A percentile compares a stretch with the other conserved stretches of the same genome.
phyloP scores from a whole-genome alignment of 2,113 vertebrate species.

The Corythoichthys haematopterus region DNA sequence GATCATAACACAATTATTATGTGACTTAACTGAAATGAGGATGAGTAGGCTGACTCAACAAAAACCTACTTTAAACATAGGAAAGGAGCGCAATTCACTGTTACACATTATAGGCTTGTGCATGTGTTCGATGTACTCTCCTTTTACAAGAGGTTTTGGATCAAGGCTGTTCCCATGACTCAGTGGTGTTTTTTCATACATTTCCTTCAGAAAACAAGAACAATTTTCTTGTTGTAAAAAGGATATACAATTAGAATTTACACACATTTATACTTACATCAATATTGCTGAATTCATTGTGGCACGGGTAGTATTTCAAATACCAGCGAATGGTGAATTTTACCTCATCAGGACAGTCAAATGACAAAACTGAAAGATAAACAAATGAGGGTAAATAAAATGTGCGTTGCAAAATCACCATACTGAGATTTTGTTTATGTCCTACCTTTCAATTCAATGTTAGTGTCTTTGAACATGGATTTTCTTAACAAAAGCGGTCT shows the following conservation, averaged over 20 bases:
- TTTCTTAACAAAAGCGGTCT: constrained; percentile 77
- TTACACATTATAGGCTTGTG: constrained; percentile 65
- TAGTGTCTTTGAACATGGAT: constrained; percentile 80
- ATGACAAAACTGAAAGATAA: constrained; percentile 66
- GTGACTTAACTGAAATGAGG: background rate
- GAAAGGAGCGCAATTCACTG: constrained; percentile 54
- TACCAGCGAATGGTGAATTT: constrained; percentile 75
- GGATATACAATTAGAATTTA: background rate
- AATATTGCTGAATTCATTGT: constrained; percentile 76
- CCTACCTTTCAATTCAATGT: constrained; percentile 79
- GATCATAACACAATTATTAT: background rate
- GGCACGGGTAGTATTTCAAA: constrained; percentile 79
- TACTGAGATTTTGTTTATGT: background rate
- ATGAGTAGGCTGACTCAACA: background rate
- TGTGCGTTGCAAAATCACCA: background rate
- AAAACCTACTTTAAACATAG: constrained; percentile 70
- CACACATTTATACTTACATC: constrained; percentile 71
- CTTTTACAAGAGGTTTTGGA: constrained; percentile 56
- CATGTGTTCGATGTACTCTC: constrained; percentile 74
- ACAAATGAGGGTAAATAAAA: constrained; percentile 5
- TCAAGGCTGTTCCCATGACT: constrained; percentile 58
- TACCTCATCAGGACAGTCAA: constrained; percentile 69
- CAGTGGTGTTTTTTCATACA: constrained; percentile 58
- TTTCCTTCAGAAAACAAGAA: constrained; percentile 66
- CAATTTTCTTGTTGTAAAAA: background rate